A percentile compares a stretch with the other conserved stretches of the same genome.
phyloP scores from a whole-genome alignment of 2,888 invertebrate species.

The Pterostichus niger region DNA sequence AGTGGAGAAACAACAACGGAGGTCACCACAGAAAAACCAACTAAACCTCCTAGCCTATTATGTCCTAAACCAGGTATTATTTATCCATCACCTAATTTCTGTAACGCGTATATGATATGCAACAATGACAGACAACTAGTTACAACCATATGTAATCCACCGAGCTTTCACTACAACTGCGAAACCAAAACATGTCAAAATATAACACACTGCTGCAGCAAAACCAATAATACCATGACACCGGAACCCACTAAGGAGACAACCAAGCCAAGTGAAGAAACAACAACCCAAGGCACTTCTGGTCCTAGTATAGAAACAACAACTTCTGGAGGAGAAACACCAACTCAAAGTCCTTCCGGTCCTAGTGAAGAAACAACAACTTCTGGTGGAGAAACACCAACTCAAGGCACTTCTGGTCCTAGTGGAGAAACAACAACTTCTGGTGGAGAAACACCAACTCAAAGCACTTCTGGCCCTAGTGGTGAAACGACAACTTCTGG shows the following conservation, averaged over 20 bases:
- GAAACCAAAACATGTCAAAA: conserved; percentile 30
- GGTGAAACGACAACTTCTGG: no score
- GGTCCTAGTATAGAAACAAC: no score
- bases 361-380: no score
- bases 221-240: background rate
- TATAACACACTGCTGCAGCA: conserved; percentile 26
- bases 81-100: background rate
- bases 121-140: conserved; percentile 12
- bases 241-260: background rate
- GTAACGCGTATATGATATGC: conserved; percentile 11
- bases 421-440: no score
- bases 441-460: no score
- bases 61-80: conserved; percentile 3
- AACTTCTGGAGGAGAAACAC: no score
- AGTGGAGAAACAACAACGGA: background rate
- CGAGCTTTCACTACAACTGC: conserved; percentile 8
- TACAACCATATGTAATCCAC: conserved; percentile 4
- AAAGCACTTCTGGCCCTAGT: no score
- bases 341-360: no score
- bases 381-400: no score
- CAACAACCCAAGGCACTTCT: no score
- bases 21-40: background rate
- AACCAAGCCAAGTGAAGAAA: no score
- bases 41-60: background rate
- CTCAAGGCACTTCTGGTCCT: no score